These are phyloP conservation scores for Nemopilema nomurai DNA, from an alignment of 30 jellyfish, hydroid and myxozoan species.

Conservation along the genomic window DNA sequence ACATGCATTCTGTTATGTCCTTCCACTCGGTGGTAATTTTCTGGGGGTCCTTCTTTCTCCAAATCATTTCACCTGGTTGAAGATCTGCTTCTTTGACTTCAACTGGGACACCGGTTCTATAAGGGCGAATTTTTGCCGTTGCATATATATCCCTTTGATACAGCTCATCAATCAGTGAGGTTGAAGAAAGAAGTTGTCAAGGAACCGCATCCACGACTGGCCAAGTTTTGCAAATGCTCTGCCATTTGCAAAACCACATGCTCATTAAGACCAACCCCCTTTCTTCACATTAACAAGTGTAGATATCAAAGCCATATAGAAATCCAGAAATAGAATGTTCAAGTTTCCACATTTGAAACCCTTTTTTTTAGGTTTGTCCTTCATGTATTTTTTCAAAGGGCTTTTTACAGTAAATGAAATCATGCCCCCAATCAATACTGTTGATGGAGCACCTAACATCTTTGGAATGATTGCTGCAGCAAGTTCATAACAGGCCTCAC, in stretches of 20 bases:
- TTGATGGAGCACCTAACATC: slow-evolving; percentile 2
- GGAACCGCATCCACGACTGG: too few relatives aligned
- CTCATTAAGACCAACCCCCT: not conserved
- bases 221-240: slow-evolving; percentile 16
- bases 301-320: not conserved
- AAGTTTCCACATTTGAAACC: slow-evolving; percentile 1
- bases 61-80: slow-evolving; percentile 21
- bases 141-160: too few relatives aligned
- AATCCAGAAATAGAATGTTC: not conserved
- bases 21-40: slow-evolving; percentile 6
- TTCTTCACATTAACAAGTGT: not conserved
- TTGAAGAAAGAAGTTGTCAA: too few relatives aligned
- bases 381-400: not conserved
- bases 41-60: slow-evolving; percentile 33
- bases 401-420: not conserved
- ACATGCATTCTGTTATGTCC: slow-evolving; percentile 1
- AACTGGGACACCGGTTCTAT: slow-evolving; percentile 24
- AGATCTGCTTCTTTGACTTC: slow-evolving; percentile 11
- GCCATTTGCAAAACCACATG: not conserved
- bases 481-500: slow-evolving; percentile 12
- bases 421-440: not conserved
- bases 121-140: slow-evolving; percentile 31
- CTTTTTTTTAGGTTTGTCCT: too few relatives aligned
- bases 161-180: too few relatives aligned
- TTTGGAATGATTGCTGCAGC: slow-evolving; percentile 2